Base-by-base conservation (phyloP, 2,113 vertebrate genomes). In the Melospiza georgiana region DNA sequence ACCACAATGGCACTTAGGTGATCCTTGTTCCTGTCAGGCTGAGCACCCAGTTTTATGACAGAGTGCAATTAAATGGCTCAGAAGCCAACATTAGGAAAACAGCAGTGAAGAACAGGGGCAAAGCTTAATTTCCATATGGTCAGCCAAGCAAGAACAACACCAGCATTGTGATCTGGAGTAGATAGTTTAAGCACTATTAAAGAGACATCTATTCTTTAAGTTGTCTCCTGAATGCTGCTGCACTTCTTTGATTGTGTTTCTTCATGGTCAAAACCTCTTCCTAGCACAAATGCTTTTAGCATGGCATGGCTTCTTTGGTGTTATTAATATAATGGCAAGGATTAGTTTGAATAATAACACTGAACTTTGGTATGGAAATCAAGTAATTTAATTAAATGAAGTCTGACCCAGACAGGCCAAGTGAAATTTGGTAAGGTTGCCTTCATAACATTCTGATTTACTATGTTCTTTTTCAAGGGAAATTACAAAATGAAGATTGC, bases 21-120 rank as follows among this genome's bases (percentile, higher is more conserved):
- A 97, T 96, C 89, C 94, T 97, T 96, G 96, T 96, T 93, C 65
- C 55, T 92, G 80, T 96, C 91, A 52, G 62, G 21, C 66, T 6
- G 54, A 69, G 79, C 71, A 63, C 89, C 84, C 61, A 13, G 37
- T 84, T 95, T 96, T 93, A 74, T 93, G 95, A 96, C 96, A 95
- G 81, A 80, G 89, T 92, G 75, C 95, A 96, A 98, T 98, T 97
- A 98, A 98, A 97, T 76, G 95, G 74, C 95, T 96, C 91, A 71
- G 89, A 90, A 83, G 83, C 76, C 83, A 82, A 95, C 84, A 21
- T 87, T 80, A 94, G 90, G 90, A 68, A 95, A 95, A 93, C 92
- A 90, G 87, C 66, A 63, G 81, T 13, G 39, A 91, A 90, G 89
- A 78, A 63, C 90, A 78, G 81, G 77, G 80, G 58, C 77, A 87